Base-by-base conservation (phyloP, 2,113 vertebrate species). In the Rhinoderma darwinii region DNA sequence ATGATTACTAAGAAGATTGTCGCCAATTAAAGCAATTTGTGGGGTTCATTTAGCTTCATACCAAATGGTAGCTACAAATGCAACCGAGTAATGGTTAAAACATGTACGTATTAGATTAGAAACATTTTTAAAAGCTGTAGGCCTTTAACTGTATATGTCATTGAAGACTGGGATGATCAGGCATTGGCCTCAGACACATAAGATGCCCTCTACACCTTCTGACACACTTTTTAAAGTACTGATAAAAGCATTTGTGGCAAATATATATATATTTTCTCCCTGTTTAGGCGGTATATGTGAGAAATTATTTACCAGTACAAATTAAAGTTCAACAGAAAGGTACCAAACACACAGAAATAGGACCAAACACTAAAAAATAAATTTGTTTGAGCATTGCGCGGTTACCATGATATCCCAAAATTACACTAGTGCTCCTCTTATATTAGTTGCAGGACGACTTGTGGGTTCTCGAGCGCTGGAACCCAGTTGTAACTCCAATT, bases 1-100 rank as follows among this genome's bases (percentile, higher is more conserved):
- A 84, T 84, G 72, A 84, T 73, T 47, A 75, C 47, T 84, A 50
- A 74, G 50, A 75, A 74, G 51, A 61, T 74, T 56, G 50, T 56
- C 37, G 51, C 72, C 70, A 76, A 75, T 84, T 84, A 75, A 12
- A 84, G 44, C 72, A 84, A 84, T 76, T 84, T 76, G 51, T 75
- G 72, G 47, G 82, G 83, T 59, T 84, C 50, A 76, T 84, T 75
- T 84, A 75, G 37, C 72, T 75, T 41, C 51, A 27, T 37, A 43
- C 37, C 72, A 75, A 43, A 54, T 75, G 72, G 72, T 30, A n/a
- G 37, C 50, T 75, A 51, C 47, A 17, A 56, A 74, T 35, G 25
- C 22, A 74, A 22, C 30, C 72, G 61, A 35, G 10, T 25, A 77
- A 70, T 70, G 63, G 27, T 32, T 66, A 32, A 66, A 66, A 66